Evolutionary conservation across 2,888 invertebrate genomes (phyloP).

Genomic region (Dinocampus coccinellae): DNA sequence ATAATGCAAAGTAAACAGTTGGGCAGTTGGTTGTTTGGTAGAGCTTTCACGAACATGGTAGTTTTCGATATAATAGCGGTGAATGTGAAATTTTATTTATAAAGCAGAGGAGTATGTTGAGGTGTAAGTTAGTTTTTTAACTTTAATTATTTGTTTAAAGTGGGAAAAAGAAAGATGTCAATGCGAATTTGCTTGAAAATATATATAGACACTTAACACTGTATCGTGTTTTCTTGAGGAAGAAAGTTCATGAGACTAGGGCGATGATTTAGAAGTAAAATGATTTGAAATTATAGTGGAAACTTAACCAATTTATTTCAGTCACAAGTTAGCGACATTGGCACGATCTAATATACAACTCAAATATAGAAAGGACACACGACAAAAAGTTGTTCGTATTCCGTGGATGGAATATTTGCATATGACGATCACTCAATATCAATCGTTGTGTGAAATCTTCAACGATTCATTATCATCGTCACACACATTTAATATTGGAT

Average conservation of each 20-base stretch:
- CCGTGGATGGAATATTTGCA: conserved; percentile 47
- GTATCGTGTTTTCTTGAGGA: background rate
- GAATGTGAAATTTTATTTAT: background rate
- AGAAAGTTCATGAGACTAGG: conserved; percentile 10
- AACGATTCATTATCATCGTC: background rate
- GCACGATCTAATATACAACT: background rate
- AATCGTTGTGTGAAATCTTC: conserved; percentile 27
- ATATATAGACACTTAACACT: background rate
- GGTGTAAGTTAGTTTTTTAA: background rate
- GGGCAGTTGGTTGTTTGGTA: conserved; percentile 9
- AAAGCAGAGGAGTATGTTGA: background rate
- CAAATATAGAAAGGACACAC: background rate
- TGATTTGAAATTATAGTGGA: conserved; percentile 36
- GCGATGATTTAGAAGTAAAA: conserved; percentile 5
- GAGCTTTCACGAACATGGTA: background rate
- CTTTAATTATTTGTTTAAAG: background rate
- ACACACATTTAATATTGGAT: background rate
- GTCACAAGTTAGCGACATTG: conserved; percentile 33
- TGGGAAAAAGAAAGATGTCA: background rate
- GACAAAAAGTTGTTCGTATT: conserved; percentile 1
- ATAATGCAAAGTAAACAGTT: conserved; percentile 4
- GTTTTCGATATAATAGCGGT: background rate
- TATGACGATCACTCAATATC: conserved; percentile 48
- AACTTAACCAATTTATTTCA: conserved; percentile 43
- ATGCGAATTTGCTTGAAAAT: background rate